Base-by-base conservation (phyloP, 2,888 invertebrate species). In the Thera obeliscata region DNA sequence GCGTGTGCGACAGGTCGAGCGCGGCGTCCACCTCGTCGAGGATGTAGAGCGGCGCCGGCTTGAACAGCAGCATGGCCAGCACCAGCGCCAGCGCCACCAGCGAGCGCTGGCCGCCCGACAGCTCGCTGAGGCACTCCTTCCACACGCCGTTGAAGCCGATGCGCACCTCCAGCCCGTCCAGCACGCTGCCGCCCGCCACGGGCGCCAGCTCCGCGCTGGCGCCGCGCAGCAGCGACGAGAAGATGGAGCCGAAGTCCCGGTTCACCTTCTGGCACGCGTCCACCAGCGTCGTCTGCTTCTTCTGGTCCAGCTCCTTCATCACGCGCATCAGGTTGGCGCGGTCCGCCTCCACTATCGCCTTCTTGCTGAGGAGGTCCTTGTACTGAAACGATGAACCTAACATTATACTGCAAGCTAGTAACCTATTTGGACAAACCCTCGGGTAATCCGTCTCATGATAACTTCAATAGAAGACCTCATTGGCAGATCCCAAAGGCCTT, bases 21-120 rank as follows among this genome's bases (percentile, higher is more conserved):
- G 99, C 99, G 0, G 99, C 99, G 88, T 99, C 99, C 61, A 99
- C 98, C 94, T 99, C 99, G 89, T 99, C 99, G 81, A 99, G 95
- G 87, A 99, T 99, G 90, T 99, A 99, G 12, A 99, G 95, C 6
- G 99, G 99, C 38, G 99, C 99, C 3, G 99, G 99, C 85, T 98
- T 98, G 94, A 98, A 99, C 79, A 98, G 95, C 82, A 99, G 89
- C 97, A 99, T 98, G 54, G 99, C 98, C 79, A 99, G 95, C 78
- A 99, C 98, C 67, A 99, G 95, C 0, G 99, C 98, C 63, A 99
- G 94, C 2, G 99, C 99, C 56, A 99, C 99, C 70, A 99, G 94
- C 7, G 99, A 98, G 77, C 98, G 95, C 90, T 99, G 99, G 0
- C 99, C 99, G 69, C 99, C 99, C 70, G 99, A 99, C 76, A 99